Evolutionary conservation across 2,888 invertebrate genomes (phyloP).

Genomic region (Penaeus monodon): DNA sequence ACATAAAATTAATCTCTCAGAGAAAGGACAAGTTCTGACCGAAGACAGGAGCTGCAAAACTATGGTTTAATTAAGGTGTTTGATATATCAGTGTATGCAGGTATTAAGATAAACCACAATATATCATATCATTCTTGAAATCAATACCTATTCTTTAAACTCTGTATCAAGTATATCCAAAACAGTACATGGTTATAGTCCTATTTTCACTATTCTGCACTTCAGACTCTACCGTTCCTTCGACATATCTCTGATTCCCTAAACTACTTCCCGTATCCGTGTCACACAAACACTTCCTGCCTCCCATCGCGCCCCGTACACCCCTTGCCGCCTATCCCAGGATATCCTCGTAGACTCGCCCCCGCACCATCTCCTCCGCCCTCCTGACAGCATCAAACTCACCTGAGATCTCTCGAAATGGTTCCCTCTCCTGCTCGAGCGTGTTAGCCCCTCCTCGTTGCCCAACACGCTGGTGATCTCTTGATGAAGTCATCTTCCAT

Average conservation of each 20-base stretch:
- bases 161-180: neutral
- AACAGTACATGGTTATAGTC: neutral
- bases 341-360: constrained; percentile 18
- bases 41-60: no score
- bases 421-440: constrained; percentile 63
- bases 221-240: no score
- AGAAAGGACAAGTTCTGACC: no score
- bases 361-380: neutral
- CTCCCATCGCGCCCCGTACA: neutral
- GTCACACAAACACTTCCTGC: no score
- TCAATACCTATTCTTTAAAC: no score
- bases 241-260: no score
- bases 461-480: constrained; percentile 53
- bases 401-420: constrained; percentile 62
- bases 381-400: neutral
- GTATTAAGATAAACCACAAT: no score
- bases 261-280: no score
- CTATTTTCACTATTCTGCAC: neutral
- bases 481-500: constrained; percentile 49
- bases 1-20: no score
- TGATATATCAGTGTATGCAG: no score
- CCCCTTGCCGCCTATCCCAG: neutral
- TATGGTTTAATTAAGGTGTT: no score
- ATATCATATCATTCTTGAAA: no score
- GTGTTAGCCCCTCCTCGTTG: constrained; percentile 54